Conservation (phyloP, 2,113 vertebrate genomes). For the Nibea coibor region DNA sequence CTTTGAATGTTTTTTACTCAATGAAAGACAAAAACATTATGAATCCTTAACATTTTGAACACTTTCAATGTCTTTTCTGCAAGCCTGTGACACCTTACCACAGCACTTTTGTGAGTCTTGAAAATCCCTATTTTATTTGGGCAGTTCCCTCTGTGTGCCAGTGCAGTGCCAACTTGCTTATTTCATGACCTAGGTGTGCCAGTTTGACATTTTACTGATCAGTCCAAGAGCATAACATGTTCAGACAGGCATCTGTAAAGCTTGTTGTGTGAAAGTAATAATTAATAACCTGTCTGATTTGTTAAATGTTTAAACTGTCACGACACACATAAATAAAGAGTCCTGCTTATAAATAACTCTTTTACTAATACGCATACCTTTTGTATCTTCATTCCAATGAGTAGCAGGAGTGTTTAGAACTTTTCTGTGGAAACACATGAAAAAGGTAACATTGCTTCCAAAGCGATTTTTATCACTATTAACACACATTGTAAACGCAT, state of each 20-base stretch:
- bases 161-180: constrained; percentile 9
- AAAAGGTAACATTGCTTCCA: constrained; percentile 1
- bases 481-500: neutral
- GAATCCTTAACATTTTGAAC: neutral
- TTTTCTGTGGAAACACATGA: neutral
- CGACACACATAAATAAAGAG: constrained; percentile 4
- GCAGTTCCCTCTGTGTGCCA: neutral
- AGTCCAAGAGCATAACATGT: constrained; percentile 33
- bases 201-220: constrained; percentile 6
- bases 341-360: neutral
- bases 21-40: neutral
- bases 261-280: constrained; percentile 26
- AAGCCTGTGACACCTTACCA: neutral
- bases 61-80: neutral
- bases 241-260: constrained; percentile 37
- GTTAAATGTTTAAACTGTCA: constrained; percentile 22
- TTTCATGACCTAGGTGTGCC: constrained; percentile 7
- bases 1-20: constrained; percentile 13
- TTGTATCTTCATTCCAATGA: neutral
- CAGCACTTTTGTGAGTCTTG: neutral
- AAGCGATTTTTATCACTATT: neutral
- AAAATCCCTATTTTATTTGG: neutral
- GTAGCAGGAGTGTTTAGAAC: neutral
- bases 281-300: constrained; percentile 14
- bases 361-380: neutral